phyloP scores from a whole-genome alignment of 2,888 invertebrate genomes.

The Caenorhabditis drosophilae region DNA sequence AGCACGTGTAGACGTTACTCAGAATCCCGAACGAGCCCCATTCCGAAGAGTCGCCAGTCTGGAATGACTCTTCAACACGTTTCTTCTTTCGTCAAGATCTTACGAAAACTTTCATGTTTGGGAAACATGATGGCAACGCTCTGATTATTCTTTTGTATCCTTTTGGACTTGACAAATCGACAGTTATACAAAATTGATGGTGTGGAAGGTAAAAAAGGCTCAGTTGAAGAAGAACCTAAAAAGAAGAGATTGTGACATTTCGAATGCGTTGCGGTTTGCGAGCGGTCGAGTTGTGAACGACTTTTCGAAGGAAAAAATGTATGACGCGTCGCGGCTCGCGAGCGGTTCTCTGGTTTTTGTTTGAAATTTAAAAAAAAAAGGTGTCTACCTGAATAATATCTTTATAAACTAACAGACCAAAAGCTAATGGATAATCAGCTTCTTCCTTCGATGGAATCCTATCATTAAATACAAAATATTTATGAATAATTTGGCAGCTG shows the following conservation, averaged over 20 bases:
- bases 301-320: too few species aligned
- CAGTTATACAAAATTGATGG: conserved; percentile 39
- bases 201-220: conserved; percentile 44
- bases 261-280: too few species aligned
- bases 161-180: conserved; percentile 25
- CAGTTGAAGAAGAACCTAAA: conserved; percentile 33
- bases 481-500: conserved; percentile 32
- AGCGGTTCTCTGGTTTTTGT: too few species aligned
- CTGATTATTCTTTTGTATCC: conserved; percentile 18
- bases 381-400: conserved; percentile 37
- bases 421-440: conserved; percentile 39
- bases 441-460: conserved; percentile 29
- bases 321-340: too few species aligned
- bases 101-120: conserved; percentile 42
- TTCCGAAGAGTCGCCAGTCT: conserved; percentile 30
- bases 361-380: too few species aligned
- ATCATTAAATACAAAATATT: conserved; percentile 26
- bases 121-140: conserved; percentile 27
- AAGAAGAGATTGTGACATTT: too few species aligned
- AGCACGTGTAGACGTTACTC: conserved; percentile 34
- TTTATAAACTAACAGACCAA: conserved; percentile 43
- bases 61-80: neutral
- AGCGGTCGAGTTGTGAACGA: too few species aligned
- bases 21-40: conserved; percentile 42
- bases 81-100: neutral